Base-by-base conservation (phyloP, 2,797 vertebrate genomes). In the Oryzias dopingdopingensis region DNA sequence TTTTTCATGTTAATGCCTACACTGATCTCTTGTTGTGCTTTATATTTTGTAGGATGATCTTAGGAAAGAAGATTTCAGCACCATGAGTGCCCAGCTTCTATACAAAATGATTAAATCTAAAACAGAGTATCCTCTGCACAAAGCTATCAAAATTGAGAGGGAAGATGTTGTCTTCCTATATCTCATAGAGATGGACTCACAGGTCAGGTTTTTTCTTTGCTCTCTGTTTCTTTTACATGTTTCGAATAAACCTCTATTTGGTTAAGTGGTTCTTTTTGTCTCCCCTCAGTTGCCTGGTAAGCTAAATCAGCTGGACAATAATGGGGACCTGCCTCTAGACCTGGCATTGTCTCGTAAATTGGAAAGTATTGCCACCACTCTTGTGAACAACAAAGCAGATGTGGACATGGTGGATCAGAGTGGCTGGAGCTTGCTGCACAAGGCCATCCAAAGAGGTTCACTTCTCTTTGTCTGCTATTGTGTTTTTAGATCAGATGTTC, bases 61-160 rank as follows among this genome's bases (percentile, higher is more conserved):
- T 64, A 89, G 94, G 56, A 99, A 98, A 84, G 97, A 99, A 65
- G 97, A 99, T 69, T 99, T 99, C 84, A 96, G 95, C 80, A 97
- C 93, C 70, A 96, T 99, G 96, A 96, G 95, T 59, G 96, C 97
- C 59, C 97, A 95, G 83, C 89, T 99, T 7, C 72, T 99, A 46
- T 99, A 95, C 82, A 98, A 99, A 90, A 99, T 99, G 97, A 96
- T 99, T 84, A 97, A 98, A 72, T 99, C 96, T 3, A 99, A 98
- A 90, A 99, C 97, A 0, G 95, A 98, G 59, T 99, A 91, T 78
- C 96, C 97, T 14, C 90, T 99, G 56, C 97, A 99, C 81, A 98
- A 99, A 89, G 97, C 97, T 66, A 99, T 99, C 83, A 97, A 95
- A 89, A 93, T 98, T 23, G 96, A 99, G 79, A 87, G 97, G 71